These are phyloP conservation scores for Mnemiopsis leidyi DNA, from an alignment of 37 sponge, comb jelly and placozoan genomes.

Conservation along the genomic window DNA sequence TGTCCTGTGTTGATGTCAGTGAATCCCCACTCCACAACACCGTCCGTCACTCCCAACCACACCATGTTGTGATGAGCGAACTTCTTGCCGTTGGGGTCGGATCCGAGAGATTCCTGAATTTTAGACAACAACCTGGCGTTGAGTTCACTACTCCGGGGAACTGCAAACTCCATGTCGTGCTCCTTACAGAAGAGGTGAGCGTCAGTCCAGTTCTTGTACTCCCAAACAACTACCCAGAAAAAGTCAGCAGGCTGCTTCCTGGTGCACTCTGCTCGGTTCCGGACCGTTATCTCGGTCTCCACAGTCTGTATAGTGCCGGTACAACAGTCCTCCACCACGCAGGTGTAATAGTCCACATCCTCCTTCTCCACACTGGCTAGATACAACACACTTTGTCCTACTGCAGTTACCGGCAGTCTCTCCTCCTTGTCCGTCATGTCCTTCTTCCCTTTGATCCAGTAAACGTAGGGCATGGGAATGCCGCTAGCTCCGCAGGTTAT, in stretches of 20 bases:
- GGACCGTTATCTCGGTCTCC: neutral
- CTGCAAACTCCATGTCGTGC: slow-evolving; percentile 34
- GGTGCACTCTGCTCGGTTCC: neutral
- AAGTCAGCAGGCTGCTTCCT: neutral
- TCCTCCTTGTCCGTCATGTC: neutral
- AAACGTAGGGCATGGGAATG: neutral
- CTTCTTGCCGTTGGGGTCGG: slow-evolving; percentile 10
- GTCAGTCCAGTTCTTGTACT: neutral
- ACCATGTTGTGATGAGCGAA: slow-evolving; percentile 43
- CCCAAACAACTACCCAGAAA: slow-evolving; percentile 2
- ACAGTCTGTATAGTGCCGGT: neutral
- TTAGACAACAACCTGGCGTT: neutral
- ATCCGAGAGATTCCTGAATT: neutral
- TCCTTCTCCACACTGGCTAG: neutral
- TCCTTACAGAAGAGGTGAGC: neutral
- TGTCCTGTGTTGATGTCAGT: neutral
- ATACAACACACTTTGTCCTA: neutral
- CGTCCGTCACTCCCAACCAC: neutral
- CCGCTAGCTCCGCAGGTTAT: neutral
- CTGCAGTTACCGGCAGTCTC: neutral
- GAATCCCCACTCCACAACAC: slow-evolving; percentile 7
- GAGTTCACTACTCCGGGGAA: neutral
- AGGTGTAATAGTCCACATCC: slow-evolving; percentile 19
- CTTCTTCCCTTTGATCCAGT: slow-evolving; percentile 21
- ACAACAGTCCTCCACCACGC: slow-evolving; percentile 25